Evolutionary conservation across 2,113 vertebrate genomes (phyloP).

Genomic region (Origma solitaria): DNA sequence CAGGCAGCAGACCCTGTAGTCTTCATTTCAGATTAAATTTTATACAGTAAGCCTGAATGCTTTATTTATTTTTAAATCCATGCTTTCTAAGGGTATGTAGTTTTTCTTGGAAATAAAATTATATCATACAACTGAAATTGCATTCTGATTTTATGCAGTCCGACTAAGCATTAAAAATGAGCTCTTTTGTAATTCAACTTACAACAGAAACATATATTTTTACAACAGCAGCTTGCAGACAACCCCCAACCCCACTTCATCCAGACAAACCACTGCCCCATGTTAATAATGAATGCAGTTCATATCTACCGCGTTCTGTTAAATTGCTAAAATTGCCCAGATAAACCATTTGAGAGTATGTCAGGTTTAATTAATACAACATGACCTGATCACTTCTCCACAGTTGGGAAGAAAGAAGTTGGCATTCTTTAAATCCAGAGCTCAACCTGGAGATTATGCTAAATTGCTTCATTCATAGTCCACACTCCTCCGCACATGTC

Average conservation of each 20-base stretch:
- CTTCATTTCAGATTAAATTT: constrained; percentile 25
- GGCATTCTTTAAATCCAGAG: constrained; percentile 69
- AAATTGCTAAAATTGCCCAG: constrained; percentile 68
- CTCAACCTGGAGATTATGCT: constrained; percentile 83
- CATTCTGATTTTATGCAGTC: constrained; percentile 34
- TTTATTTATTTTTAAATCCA: constrained; percentile 10
- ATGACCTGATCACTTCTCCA: constrained; percentile 73
- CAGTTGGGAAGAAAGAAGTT: constrained; percentile 75
- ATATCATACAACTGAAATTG: not conserved
- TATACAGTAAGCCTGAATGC: not conserved
- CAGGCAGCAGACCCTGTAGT: not conserved
- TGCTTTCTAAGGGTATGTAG: not conserved
- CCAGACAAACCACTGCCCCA: not conserved
- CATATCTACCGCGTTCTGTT: constrained; percentile 37
- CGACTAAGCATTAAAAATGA: constrained; percentile 17
- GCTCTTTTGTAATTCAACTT: constrained; percentile 42
- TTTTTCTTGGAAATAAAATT: not conserved
- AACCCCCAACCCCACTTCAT: not conserved
- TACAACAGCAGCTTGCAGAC: not conserved
- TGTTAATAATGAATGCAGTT: constrained; percentile 41
- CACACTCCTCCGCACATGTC: constrained; percentile 75
- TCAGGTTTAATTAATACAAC: constrained; percentile 80
- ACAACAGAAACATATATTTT: constrained; percentile 20
- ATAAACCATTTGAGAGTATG: constrained; percentile 75
- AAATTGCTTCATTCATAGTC: constrained; percentile 81